phyloP scores from a whole-genome alignment of 1,140 invertebrate genomes.

The Dendrolimus punctatus region DNA sequence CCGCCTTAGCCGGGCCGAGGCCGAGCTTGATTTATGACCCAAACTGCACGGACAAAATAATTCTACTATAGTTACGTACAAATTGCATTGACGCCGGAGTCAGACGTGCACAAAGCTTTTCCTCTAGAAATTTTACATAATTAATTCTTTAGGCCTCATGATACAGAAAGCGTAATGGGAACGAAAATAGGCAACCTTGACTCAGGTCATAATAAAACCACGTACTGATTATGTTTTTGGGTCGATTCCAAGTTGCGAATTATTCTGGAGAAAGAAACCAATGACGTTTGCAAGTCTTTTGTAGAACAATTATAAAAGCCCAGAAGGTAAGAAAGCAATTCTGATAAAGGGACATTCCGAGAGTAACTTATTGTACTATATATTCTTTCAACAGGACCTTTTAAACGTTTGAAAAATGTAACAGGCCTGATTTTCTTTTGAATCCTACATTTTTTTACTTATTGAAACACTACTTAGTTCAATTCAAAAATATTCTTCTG shows the following conservation, averaged over 20 bases:
- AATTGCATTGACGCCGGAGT: too few species aligned
- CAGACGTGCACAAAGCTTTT: too few species aligned
- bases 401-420: too few species aligned
- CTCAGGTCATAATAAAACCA: slow-evolving; percentile 1
- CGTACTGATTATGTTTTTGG: slow-evolving; percentile 18
- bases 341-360: neutral
- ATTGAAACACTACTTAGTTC: too few species aligned
- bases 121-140: neutral
- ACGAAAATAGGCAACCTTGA: slow-evolving; percentile 8
- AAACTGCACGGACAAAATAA: too few species aligned
- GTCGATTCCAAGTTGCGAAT: slow-evolving; percentile 22
- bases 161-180: neutral
- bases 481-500: too few species aligned
- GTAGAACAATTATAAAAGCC: neutral
- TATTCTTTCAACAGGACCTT: too few species aligned
- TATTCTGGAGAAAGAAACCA: slow-evolving; percentile 10
- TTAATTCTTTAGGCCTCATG: neutral
- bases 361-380: too few species aligned
- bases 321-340: neutral
- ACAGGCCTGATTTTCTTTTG: neutral
- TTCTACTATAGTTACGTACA: too few species aligned
- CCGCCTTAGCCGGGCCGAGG: too few species aligned
- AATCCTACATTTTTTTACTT: neutral
- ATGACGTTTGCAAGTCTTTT: neutral
- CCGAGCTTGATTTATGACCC: too few species aligned